Base-by-base conservation (phyloP, 2,888 invertebrate species). In the Caenorhabditis macrosperma region DNA sequence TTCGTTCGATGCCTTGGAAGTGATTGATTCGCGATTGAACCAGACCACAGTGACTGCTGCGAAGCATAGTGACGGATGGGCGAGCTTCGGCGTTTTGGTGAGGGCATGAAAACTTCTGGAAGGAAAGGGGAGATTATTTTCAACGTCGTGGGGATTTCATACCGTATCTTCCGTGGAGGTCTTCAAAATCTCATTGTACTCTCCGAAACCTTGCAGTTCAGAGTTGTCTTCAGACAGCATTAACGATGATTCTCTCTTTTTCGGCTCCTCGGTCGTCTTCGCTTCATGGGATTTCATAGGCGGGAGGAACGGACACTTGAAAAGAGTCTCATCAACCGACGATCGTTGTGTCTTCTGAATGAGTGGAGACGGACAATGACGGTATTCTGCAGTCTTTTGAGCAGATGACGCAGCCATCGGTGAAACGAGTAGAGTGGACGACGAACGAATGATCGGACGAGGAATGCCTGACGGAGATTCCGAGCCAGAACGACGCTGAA, bases 11-110 rank as follows among this genome's bases (percentile, higher is more conserved):
- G 15, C 44, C 55, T 66, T 78, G 78, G 12, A 78, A 78, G n/a
- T 71, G 78, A 20, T 68, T 67, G 57, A 76, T 76, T 48, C 76
- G 68, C 9, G 76, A 71, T 46, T 71, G 78, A 30, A 78, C 78
- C n/a, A 71, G 59, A 30, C 78, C 78, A 28, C 71, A 69, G 0
- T 64, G 57, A 1, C 66, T 59, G 30, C 28, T 66, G 28, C 78
- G 64, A n/a, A 78, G 44, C 15, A 50, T 52, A 2, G 71, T 61
- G 12, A 78, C 78, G 6, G 78, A 78, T 22, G 71, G 71, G 7
- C 78, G 64, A 6, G 78, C 48, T 33, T 71, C 78, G 15, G 66
- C 59, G 33, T 20, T 38, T 44, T 60, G 63, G 20, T 71, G 76
- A 1, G 30, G 12, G 12, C 38, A 10, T 24, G 76, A 71, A 15